Conservation (phyloP, 1,140 invertebrate genomes). For the Apocrypta bakeri region DNA sequence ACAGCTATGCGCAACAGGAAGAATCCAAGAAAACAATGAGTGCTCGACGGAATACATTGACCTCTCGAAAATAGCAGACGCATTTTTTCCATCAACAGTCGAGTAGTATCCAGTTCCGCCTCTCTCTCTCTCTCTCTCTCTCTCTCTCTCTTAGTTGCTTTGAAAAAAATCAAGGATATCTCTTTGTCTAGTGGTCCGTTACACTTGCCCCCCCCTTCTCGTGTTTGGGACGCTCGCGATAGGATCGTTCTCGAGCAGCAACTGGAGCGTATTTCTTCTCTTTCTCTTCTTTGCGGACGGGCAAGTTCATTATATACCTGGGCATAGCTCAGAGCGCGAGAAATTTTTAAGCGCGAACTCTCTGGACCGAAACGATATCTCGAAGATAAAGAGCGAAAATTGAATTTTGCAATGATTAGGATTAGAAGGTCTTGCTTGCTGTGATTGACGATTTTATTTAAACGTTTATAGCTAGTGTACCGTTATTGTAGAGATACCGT, state of each 20-base stretch:
- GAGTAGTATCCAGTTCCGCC: neutral
- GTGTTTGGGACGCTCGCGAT: neutral
- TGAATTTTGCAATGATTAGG: no score
- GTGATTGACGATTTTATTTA: no score
- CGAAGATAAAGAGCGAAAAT: neutral
- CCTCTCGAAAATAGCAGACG: neutral
- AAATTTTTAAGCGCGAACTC: neutral
- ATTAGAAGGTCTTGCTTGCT: no score
- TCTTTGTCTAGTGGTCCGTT: constrained; percentile 2
- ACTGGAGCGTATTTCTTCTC: neutral
- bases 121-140: no score
- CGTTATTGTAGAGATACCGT: no score
- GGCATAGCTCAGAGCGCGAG: neutral
- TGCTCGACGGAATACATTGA: neutral
- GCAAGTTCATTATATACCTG: constrained; percentile 21
- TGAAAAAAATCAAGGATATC: neutral
- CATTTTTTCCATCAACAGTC: neutral
- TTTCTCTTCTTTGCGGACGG: neutral
- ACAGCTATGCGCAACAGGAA: no score
- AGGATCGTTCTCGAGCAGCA: neutral
- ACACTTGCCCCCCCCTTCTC: neutral
- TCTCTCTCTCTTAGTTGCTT: no score
- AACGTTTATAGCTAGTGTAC: no score
- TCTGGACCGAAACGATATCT: neutral
- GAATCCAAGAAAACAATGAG: neutral